Percentiles rank a stretch among this genome's conserved stretches.
These are phyloP conservation scores for Graptemys geographica DNA, from an alignment of 2,797 vertebrate species.

Conservation along the genomic window DNA sequence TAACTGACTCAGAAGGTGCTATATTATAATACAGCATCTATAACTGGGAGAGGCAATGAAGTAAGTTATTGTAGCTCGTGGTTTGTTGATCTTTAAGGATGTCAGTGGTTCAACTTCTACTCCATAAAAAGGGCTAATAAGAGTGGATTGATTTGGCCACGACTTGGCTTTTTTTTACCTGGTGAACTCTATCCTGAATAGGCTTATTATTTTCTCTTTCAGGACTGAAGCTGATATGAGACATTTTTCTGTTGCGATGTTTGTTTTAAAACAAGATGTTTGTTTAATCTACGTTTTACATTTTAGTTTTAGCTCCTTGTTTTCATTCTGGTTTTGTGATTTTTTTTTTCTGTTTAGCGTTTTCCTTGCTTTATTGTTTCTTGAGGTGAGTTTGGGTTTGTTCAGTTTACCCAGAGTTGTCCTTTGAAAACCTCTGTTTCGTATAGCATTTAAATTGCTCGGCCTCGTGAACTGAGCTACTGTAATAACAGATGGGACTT, in stretches of 20 bases:
- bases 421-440: not conserved
- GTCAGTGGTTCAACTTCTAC: not conserved
- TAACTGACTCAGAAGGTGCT: not conserved
- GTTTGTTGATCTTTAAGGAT: not conserved
- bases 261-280: not conserved
- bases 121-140: accelerated
- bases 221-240: not conserved
- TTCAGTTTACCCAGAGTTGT: not conserved
- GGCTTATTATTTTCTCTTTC: not conserved
- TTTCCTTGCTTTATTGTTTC: conserved; percentile 68
- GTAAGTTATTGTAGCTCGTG: not conserved
- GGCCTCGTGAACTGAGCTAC: not conserved
- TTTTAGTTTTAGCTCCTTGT: conserved; percentile 15
- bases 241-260: accelerated
- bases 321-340: conserved; percentile 37
- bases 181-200: conserved; percentile 35
- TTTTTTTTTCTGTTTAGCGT: conserved; percentile 45
- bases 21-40: not conserved
- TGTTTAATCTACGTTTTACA: not conserved
- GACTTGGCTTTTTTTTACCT: not conserved
- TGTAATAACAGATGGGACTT: not conserved
- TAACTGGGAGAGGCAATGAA: not conserved
- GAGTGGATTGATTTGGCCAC: not conserved
- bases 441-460: not conserved
- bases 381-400: conserved; percentile 53